Percentiles rank a stretch among this genome's conserved stretches.
These are phyloP conservation scores for Conopomorpha cramerella DNA, from an alignment of 1,140 invertebrate species.

Conservation along the genomic window DNA sequence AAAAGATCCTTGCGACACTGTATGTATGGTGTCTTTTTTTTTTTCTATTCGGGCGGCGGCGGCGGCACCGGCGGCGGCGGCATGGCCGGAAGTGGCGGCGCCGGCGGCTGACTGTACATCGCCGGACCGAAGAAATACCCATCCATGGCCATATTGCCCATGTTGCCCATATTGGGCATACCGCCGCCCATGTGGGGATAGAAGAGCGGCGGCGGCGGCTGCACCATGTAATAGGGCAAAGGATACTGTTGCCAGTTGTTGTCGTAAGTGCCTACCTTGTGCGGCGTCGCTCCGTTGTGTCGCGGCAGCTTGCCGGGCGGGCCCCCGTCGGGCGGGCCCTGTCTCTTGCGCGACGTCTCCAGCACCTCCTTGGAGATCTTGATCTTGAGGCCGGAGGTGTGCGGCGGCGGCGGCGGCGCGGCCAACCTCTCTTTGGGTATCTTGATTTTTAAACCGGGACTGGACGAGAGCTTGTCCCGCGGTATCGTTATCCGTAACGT, in stretches of 20 bases:
- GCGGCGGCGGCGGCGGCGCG: conserved; percentile 41
- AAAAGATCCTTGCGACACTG: neutral
- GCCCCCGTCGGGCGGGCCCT: conserved; percentile 13
- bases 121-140: conserved; percentile 24
- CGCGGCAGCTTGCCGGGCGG: conserved; percentile 34
- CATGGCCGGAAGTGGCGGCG: conserved; percentile 25
- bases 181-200: too few species aligned
- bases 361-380: conserved; percentile 53
- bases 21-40: too few species aligned
- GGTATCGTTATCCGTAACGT: conserved; percentile 47
- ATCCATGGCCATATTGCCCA: conserved; percentile 19
- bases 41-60: conserved; percentile 30
- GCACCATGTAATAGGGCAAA: conserved; percentile 34
- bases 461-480: conserved; percentile 31
- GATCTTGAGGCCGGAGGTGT: conserved; percentile 41
- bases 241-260: conserved; percentile 24
- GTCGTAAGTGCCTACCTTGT: conserved; percentile 45
- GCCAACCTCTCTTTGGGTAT: conserved; percentile 52
- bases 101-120: conserved; percentile 6
- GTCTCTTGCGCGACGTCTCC: conserved; percentile 38
- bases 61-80: conserved; percentile 37
- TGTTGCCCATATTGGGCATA: too few species aligned
- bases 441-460: conserved; percentile 51
- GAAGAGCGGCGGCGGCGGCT: conserved; percentile 35
- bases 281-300: conserved; percentile 29